phyloP scores from a whole-genome alignment of 1,140 invertebrate genomes.

The Agrypnia vestita region DNA sequence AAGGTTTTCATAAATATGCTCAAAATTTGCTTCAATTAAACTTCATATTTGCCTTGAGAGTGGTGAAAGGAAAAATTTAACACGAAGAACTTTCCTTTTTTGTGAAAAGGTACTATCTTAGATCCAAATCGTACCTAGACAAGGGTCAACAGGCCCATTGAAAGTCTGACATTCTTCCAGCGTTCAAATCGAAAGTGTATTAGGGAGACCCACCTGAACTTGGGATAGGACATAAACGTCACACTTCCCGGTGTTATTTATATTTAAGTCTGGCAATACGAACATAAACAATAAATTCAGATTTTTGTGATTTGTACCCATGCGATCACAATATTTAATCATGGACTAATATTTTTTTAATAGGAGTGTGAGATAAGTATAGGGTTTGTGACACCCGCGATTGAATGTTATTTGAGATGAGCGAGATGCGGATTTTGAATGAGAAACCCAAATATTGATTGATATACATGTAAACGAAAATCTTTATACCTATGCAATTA shows the following conservation, averaged over 20 bases:
- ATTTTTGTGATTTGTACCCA: not conserved
- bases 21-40: no score
- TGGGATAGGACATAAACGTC: slow-evolving; percentile 49
- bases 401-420: no score
- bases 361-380: no score
- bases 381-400: no score
- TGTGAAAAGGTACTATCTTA: slow-evolving; percentile 4
- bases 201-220: slow-evolving; percentile 41
- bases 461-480: no score
- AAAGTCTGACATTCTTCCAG: slow-evolving; percentile 53
- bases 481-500: no score
- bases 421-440: no score
- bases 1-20: no score
- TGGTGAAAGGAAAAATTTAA: not conserved
- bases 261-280: not conserved
- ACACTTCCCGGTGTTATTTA: slow-evolving; percentile 17
- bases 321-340: not conserved
- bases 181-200: slow-evolving; percentile 57
- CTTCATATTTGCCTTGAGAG: not conserved
- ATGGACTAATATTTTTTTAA: no score
- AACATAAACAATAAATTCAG: not conserved
- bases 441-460: no score
- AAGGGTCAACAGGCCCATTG: slow-evolving; percentile 58
- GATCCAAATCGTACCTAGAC: slow-evolving; percentile 8
- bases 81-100: not conserved